Evolutionary conservation across 2,113 vertebrate genomes (phyloP).

Genomic region (Gobius niger): DNA sequence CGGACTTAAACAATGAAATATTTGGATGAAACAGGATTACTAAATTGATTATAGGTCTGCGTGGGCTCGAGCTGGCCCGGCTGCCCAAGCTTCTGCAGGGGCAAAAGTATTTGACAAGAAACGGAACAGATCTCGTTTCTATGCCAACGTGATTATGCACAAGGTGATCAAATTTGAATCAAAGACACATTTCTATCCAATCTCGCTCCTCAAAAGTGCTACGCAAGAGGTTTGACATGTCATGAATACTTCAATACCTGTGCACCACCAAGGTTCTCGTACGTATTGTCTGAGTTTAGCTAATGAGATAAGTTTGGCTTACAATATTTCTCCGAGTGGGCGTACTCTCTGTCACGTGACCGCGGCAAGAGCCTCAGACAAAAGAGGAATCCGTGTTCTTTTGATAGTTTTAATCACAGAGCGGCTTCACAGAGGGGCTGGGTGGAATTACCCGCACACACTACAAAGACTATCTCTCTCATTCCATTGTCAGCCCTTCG

Average conservation of each 20-base stretch:
- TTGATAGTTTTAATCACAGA: slow-evolving; percentile 50
- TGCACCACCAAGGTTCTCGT: neutral
- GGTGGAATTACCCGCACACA: slow-evolving; percentile 41
- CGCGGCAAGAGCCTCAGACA: slow-evolving; percentile 39
- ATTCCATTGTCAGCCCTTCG: slow-evolving; percentile 39
- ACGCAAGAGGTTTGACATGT: neutral
- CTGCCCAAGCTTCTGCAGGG: no score
- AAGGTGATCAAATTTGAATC: neutral
- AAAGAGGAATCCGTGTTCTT: slow-evolving; percentile 31
- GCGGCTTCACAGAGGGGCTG: slow-evolving; percentile 49
- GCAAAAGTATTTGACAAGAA: neutral
- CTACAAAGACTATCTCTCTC: slow-evolving; percentile 50
- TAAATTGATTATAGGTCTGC: no score
- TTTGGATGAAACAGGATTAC: no score
- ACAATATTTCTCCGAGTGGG: neutral
- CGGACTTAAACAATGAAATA: no score
- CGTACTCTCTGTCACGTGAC: slow-evolving; percentile 29
- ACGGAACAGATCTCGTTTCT: neutral
- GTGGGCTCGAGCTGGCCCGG: no score
- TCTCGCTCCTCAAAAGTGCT: neutral
- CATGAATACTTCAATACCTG: neutral
- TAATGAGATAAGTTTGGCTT: slow-evolving; percentile 1
- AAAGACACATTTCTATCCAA: neutral
- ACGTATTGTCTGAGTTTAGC: neutral
- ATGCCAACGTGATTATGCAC: neutral